Evolutionary conservation across 2,113 vertebrate species (phyloP).

Genomic region (Microtus oregoni): DNA sequence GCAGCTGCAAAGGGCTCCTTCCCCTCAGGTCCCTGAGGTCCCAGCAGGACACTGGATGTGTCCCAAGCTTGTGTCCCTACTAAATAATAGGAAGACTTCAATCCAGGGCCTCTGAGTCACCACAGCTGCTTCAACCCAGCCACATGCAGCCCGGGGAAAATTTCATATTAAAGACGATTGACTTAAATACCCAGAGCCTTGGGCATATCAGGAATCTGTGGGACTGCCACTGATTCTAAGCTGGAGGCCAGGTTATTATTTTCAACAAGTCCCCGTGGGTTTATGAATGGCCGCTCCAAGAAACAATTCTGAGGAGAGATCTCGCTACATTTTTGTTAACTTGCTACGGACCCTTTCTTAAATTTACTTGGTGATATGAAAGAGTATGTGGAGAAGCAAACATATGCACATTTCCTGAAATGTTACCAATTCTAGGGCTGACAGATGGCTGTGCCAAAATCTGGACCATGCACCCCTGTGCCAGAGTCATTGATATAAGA

Average conservation of each 20-base stretch:
- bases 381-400: not conserved
- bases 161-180: not conserved
- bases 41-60: not conserved
- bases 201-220: not conserved
- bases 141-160: not conserved
- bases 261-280: not conserved
- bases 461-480: accelerated
- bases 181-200: not conserved
- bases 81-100: not conserved
- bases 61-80: not conserved
- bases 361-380: not conserved
- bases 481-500: not conserved
- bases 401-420: not conserved
- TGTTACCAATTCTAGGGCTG: not conserved
- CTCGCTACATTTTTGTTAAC: not conserved
- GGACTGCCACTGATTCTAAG: not conserved
- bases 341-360: not conserved
- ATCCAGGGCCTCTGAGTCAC: not conserved
- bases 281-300: not conserved
- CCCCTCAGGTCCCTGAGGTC: not conserved
- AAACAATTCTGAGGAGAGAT: not conserved
- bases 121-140: not conserved
- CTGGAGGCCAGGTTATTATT: not conserved
- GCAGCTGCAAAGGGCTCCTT: not conserved
- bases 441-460: not conserved